Evolutionary conservation across 1,140 invertebrate species (phyloP).

Genomic region (Dysdera silvatica): DNA sequence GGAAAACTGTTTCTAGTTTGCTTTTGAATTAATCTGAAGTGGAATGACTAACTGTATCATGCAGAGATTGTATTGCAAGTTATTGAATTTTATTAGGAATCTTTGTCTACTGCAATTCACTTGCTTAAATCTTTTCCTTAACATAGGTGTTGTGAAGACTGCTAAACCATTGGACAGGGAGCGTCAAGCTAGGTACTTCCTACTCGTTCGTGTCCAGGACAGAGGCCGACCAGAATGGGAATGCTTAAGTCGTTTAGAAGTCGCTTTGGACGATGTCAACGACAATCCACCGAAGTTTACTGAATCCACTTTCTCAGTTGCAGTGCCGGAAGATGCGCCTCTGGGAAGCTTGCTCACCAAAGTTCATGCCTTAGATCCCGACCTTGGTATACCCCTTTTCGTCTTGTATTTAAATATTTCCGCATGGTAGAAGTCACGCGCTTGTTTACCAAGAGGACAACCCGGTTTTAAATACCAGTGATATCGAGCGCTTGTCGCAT

Average conservation of each 20-base stretch:
- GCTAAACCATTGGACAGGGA: slow-evolving; percentile 76
- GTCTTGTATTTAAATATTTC: too few relatives aligned
- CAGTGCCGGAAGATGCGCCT: slow-evolving; percentile 66
- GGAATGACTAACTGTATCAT: too few relatives aligned
- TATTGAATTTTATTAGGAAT: too few relatives aligned
- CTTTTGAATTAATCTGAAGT: too few relatives aligned
- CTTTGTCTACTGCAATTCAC: too few relatives aligned
- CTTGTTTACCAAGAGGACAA: too few relatives aligned
- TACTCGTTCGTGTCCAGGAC: slow-evolving; percentile 60
- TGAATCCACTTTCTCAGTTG: slow-evolving; percentile 51
- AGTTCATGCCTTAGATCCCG: slow-evolving; percentile 64
- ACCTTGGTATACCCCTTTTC: slow-evolving; percentile 51
- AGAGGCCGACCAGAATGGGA: slow-evolving; percentile 19
- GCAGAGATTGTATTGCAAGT: too few relatives aligned
- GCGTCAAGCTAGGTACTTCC: slow-evolving; percentile 54
- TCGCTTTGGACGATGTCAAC: slow-evolving; percentile 81
- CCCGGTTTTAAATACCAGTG: too few relatives aligned
- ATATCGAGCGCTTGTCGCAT: too few relatives aligned
- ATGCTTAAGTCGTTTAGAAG: slow-evolving; percentile 52
- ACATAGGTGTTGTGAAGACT: slow-evolving; percentile 77
- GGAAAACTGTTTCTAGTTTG: too few relatives aligned
- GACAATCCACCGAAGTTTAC: slow-evolving; percentile 73
- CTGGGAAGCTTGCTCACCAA: slow-evolving; percentile 47
- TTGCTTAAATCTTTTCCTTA: slow-evolving; percentile 37
- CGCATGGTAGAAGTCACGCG: too few relatives aligned